Conservation (phyloP, 2,888 invertebrate genomes). For the Habroteleia sp. region DNA sequence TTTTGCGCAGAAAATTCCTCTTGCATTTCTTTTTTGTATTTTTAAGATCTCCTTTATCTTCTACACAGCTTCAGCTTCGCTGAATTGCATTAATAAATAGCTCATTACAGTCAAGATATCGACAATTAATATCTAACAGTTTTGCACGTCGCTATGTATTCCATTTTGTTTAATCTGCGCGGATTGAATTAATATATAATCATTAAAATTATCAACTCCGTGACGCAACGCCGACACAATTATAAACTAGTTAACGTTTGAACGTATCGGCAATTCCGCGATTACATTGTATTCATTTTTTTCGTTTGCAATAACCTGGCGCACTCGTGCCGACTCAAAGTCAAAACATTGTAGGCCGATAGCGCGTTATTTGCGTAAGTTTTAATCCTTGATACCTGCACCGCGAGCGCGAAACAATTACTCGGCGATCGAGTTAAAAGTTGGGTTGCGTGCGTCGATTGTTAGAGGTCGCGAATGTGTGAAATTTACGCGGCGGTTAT, state of each 20-base stretch:
- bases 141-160: not conserved
- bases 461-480: constrained; percentile 36
- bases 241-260: constrained; percentile 13
- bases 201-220: constrained; percentile 24
- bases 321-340: not conserved
- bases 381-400: constrained; percentile 48
- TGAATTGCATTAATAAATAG: too few relatives aligned
- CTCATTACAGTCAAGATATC: too few relatives aligned
- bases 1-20: too few relatives aligned
- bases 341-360: too few relatives aligned
- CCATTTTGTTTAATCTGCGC: constrained; percentile 8
- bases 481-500: constrained; percentile 22
- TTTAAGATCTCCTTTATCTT: too few relatives aligned
- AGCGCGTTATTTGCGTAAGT: constrained; percentile 39
- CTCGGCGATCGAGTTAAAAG: constrained; percentile 9
- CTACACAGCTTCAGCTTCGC: too few relatives aligned
- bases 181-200: constrained; percentile 40
- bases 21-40: too few relatives aligned
- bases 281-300: constrained; percentile 36
- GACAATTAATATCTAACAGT: too few relatives aligned
- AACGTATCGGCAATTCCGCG: constrained; percentile 16
- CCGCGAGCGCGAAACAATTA: constrained; percentile 34
- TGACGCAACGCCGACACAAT: constrained; percentile 11
- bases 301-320: constrained; percentile 6
- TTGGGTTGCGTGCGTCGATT: constrained; percentile 23